Evolutionary conservation across 2,797 vertebrate species (phyloP).

Genomic region (Numenius phaeopus): DNA sequence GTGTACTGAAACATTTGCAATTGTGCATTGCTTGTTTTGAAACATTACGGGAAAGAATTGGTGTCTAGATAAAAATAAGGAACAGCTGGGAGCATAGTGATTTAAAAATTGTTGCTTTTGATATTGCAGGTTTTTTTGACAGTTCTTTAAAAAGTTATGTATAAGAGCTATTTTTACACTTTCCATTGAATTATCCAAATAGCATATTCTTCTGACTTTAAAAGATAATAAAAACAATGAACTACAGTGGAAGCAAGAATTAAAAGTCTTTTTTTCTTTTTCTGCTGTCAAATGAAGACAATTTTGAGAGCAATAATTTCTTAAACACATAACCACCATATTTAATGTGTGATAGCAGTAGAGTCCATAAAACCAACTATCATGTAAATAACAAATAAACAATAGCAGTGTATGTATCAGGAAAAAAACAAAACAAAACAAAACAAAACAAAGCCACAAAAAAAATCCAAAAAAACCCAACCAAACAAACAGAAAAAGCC

Average conservation of each 20-base stretch:
- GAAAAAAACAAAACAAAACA: neutral
- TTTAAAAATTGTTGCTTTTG: neutral
- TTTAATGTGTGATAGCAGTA: neutral
- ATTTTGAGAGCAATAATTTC: neutral
- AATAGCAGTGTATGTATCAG: neutral
- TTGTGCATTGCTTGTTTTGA: neutral
- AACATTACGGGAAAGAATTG: neutral
- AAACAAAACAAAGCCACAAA: no score
- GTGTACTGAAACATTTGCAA: neutral
- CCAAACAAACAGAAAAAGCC: no score
- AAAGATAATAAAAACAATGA: neutral
- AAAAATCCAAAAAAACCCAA: no score
- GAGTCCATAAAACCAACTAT: neutral
- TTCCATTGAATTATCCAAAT: neutral
- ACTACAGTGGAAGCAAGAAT: neutral
- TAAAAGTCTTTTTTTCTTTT: neutral
- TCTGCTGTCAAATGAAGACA: neutral
- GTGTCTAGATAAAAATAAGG: neutral
- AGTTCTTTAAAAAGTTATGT: neutral
- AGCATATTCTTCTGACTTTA: neutral
- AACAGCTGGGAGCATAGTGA: neutral
- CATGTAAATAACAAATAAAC: neutral
- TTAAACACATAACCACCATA: neutral
- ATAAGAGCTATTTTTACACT: neutral
- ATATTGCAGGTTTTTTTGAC: neutral